Percentiles rank a stretch among this genome's conserved stretches.
Conservation (phyloP, 2,888 invertebrate species). For the Drosophila falleni region DNA sequence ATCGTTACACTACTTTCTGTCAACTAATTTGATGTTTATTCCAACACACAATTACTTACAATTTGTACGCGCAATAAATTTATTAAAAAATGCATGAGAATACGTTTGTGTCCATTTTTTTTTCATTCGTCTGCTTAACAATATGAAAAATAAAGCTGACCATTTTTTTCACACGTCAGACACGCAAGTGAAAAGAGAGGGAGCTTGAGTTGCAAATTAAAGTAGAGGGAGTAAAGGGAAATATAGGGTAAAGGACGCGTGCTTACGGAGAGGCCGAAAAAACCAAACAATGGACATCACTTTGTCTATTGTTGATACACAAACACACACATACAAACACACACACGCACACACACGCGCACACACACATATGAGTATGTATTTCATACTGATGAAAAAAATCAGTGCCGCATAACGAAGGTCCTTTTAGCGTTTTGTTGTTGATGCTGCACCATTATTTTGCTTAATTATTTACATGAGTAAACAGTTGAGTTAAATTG, state of each 20-base stretch:
- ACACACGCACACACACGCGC: slow-evolving; percentile 25
- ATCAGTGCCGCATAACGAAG: slow-evolving; percentile 61
- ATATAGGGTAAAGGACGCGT: slow-evolving; percentile 39
- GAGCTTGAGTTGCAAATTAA: slow-evolving; percentile 1
- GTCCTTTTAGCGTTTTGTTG: slow-evolving; percentile 52
- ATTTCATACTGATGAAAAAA: slow-evolving; percentile 47
- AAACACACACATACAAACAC: slow-evolving; percentile 24
- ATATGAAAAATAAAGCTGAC: slow-evolving; percentile 60
- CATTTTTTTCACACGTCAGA: slow-evolving; percentile 57
- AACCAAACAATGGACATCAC: slow-evolving; percentile 65
- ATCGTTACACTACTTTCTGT: background rate
- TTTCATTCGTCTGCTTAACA: slow-evolving; percentile 42
- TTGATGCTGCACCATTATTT: slow-evolving; percentile 75
- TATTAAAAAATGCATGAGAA: slow-evolving; percentile 67
- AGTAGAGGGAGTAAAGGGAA: slow-evolving; percentile 2
- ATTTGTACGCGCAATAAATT: slow-evolving; percentile 81
- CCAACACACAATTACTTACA: slow-evolving; percentile 59
- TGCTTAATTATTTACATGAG: slow-evolving; percentile 78
- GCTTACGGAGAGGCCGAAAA: slow-evolving; percentile 41
- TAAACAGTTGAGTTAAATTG: slow-evolving; percentile 67
- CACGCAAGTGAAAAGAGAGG: slow-evolving; percentile 41
- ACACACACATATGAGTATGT: slow-evolving; percentile 19
- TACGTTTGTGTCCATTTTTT: slow-evolving; percentile 3
- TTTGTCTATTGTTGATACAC: slow-evolving; percentile 70
- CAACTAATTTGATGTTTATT: slow-evolving; percentile 1